Evolutionary conservation across 2,113 vertebrate genomes (phyloP), one percentile per base, ranked within the genome.

Genomic region (Chroicocephalus ridibundus): DNA sequence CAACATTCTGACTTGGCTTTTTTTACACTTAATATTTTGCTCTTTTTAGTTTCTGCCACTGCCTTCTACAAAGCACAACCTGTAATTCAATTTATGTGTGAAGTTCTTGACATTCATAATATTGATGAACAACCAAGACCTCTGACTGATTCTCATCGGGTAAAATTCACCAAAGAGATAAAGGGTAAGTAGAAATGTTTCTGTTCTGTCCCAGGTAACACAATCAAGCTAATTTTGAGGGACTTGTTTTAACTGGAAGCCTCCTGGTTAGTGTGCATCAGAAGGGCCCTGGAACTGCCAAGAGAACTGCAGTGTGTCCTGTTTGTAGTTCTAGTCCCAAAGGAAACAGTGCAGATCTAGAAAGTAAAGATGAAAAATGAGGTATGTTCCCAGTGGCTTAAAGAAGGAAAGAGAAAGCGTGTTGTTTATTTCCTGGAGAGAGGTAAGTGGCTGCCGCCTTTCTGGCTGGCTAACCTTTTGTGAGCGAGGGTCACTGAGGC

Each of bases 111-210:
- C 98, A 99, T 99, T 97, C 99, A 99, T 98, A 99, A 99, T 98
- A 99, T 99, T 65, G 99, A 99, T 91, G 99, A 99, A 97, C 99
- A 99, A 96, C 99, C 99, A 40, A 99, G 99, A 88, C 99, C 99
- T 91, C 99, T 99, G 98, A 99, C 99, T 88, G 99, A 99, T 98
- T 99, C 99, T 85, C 99, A 99, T 97, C 97, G 99, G 96, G 99
- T 99, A 98, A 99, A 99, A 98, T 99, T 99, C 98, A 99, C 99
- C 99, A 99, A 99, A 99, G 99, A 99, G 99, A 99, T 99, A 98
- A 99, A 99, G 99, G 99, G 99, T 99, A 90, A 98, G 96, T 98
- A 94, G 64, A 69, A 93, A 70, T 10, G 7, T 24, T 2, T 44
- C 16, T 27, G 12, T 81, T 49, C 71, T 29, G 46, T 51, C 83